Conservation (phyloP, 2,113 vertebrate species). For the Tragelaphus buxtoni region DNA sequence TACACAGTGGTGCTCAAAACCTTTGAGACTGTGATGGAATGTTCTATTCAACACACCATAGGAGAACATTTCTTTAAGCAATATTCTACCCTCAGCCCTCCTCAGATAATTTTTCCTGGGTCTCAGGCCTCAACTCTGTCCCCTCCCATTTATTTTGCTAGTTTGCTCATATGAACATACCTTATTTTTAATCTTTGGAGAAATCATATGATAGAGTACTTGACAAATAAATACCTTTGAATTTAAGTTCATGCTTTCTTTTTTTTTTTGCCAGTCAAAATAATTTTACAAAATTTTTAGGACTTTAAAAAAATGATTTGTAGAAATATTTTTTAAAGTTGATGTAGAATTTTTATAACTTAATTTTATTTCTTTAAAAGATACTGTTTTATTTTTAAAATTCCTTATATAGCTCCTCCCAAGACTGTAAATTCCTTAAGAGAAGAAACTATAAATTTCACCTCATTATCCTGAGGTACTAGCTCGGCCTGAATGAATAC, state of each 20-base stretch:
- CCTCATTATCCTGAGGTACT: background rate
- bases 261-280: background rate
- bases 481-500: background rate
- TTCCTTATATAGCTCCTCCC: background rate
- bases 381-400: background rate
- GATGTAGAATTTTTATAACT: background rate
- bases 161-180: background rate
- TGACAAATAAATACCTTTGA: background rate
- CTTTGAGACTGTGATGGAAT: background rate
- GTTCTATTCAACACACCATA: rapidly evolving
- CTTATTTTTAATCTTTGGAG: background rate
- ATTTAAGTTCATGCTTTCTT: background rate
- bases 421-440: background rate
- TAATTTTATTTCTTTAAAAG: background rate
- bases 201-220: background rate
- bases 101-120: background rate
- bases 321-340: background rate
- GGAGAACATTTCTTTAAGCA: background rate
- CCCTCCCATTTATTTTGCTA: background rate
- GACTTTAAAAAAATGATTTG: background rate
- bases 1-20: background rate
- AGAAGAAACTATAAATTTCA: background rate
- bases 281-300: background rate
- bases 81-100: background rate
- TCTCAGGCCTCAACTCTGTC: background rate